Percentiles rank a stretch among this genome's conserved stretches.
Evolutionary conservation across 2,888 invertebrate species (phyloP).

Genomic region (Oscheius sp.): DNA sequence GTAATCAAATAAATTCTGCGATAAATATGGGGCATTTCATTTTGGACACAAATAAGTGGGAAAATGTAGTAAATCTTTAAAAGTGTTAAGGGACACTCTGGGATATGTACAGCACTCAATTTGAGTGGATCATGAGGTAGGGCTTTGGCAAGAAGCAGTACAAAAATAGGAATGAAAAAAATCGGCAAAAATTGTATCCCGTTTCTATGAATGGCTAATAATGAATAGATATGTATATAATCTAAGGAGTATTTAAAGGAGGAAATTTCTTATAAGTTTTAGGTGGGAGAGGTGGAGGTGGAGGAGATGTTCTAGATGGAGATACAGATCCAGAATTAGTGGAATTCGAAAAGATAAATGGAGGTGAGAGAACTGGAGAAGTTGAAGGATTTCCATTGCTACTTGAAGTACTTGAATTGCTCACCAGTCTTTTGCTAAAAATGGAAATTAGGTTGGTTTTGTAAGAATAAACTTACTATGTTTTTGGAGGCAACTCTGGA

Average conservation of each 20-base stretch:
- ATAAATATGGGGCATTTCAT: neutral
- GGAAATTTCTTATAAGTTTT: slow-evolving; percentile 20
- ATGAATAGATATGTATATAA: too few species aligned
- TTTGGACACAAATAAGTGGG: neutral
- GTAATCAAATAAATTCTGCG: neutral
- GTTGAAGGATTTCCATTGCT: neutral
- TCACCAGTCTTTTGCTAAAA: slow-evolving; percentile 6
- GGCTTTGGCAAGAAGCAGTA: neutral
- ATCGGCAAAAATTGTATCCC: too few species aligned
- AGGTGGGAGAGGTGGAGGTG: slow-evolving; percentile 16
- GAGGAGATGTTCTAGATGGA: neutral
- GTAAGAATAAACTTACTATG: neutral
- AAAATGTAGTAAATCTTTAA: neutral
- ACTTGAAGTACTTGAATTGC: neutral
- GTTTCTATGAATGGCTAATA: too few species aligned
- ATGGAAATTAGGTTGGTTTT: too few species aligned
- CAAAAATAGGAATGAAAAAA: too few species aligned
- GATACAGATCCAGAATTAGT: neutral
- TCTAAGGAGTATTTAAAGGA: neutral
- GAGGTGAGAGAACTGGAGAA: neutral
- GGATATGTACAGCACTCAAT: too few species aligned
- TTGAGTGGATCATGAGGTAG: neutral
- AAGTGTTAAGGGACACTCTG: neutral
- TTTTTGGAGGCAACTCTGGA: slow-evolving; percentile 15
- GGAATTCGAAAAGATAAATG: neutral